Evolutionary conservation across 2,113 vertebrate genomes (phyloP), one percentile per base, ranked within the genome.

Genomic region (Macquaria ambigua): DNA sequence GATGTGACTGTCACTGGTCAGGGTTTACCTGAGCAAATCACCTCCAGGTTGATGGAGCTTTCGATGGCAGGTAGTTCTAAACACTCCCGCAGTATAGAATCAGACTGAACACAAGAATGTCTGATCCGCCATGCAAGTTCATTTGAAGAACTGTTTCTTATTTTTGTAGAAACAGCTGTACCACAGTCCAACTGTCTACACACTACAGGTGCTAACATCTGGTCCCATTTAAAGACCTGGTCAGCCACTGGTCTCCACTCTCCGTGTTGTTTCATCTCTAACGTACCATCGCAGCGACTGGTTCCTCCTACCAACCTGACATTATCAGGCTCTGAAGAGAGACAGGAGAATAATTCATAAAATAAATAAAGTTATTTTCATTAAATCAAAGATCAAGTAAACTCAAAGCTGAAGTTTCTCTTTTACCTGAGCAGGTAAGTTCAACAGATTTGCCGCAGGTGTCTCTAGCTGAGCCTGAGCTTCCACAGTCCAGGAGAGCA

Each of bases 351-450:
- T n/a, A n/a, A n/a, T n/a, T n/a, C n/a, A n/a, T n/a, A n/a, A n/a
- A n/a, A n/a, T n/a, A n/a, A n/a, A n/a, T n/a, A n/a, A n/a, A n/a
- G n/a, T n/a, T n/a, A n/a, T n/a, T n/a, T n/a, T n/a, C n/a, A 16
- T 50, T 50, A 52, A 5, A 52, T 20, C 0, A 53, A 20, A 53
- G 18, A 52, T 20, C 21, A 8, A 20, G 7, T 0, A 20, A 21
- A 20, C 21, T 8, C 52, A 53, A 25, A 68, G n/a, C 64, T 16
- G 7, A 21, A 68, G 64, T 14, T 67, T 41, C 7, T 67, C 37
- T n/a, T 15, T 23, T 68, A 68, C 64, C 64, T 68, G 64, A 68
- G 64, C 64, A 68, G 23, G 39, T 68, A 5, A 68, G 64, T 68
- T 4, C 41, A 46, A 9, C 41, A 28, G 64, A 0, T 43, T 46